These are phyloP conservation scores for Magallana ariakensis DNA, from an alignment of 1,140 invertebrate genomes.

Conservation along the genomic window DNA sequence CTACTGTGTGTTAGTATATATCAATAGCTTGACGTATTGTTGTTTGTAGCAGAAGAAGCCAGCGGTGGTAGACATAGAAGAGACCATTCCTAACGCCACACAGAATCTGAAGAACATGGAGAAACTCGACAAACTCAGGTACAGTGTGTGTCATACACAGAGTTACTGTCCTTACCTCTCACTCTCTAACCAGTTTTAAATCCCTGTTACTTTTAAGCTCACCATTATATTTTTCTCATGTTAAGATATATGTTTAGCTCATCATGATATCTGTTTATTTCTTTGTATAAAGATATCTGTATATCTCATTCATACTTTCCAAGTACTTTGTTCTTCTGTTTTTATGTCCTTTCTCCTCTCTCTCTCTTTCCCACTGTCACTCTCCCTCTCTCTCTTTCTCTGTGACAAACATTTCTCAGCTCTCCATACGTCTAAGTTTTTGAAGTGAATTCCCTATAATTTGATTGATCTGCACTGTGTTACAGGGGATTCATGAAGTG, in stretches of 20 bases:
- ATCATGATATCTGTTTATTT: no score
- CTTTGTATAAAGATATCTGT: no score
- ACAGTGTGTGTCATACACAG: slow-evolving; percentile 45
- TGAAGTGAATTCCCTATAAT: no score
- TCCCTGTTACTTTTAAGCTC: no score
- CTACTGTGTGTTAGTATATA: no score
- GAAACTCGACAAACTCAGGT: slow-evolving; percentile 94
- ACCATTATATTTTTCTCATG: no score
- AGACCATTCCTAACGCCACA: slow-evolving; percentile 87
- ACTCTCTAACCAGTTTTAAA: not conserved
- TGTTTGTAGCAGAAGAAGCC: slow-evolving; percentile 39
- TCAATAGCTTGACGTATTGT: not conserved
- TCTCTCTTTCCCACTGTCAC: not conserved
- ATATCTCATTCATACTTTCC: no score
- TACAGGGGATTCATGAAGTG: slow-evolving; percentile 96
- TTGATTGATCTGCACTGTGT: no score
- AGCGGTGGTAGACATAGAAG: slow-evolving; percentile 90
- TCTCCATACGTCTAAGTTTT: no score
- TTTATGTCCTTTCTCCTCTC: not conserved
- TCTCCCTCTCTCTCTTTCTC: not conserved
- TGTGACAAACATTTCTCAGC: no score
- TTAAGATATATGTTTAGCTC: no score
- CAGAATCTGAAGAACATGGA: slow-evolving; percentile 89
- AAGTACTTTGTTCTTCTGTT: no score
- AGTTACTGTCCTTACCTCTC: not conserved